phyloP scores from a whole-genome alignment of 1,140 invertebrate species.

The Phenacoccus solenopsis region DNA sequence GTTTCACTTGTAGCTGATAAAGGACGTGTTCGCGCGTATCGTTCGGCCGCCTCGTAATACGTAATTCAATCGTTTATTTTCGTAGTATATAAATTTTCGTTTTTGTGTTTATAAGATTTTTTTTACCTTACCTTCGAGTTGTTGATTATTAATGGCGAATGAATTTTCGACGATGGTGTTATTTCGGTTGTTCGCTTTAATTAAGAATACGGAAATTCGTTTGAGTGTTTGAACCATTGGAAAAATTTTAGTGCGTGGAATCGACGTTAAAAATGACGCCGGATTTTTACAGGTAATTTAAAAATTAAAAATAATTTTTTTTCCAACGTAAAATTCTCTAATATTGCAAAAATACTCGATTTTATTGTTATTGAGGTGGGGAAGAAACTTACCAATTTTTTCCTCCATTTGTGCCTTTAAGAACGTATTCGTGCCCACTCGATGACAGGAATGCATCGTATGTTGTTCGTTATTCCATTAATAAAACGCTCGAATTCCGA shows the following conservation, averaged over 20 bases:
- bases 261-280: background rate
- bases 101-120: no score
- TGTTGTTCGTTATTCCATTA: no score
- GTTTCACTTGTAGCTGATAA: background rate
- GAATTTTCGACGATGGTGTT: background rate
- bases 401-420: no score
- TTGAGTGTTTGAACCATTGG: background rate
- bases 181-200: background rate
- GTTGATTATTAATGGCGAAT: background rate
- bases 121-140: background rate
- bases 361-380: no score
- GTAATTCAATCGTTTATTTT: background rate
- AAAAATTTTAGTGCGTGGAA: background rate
- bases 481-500: no score
- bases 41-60: background rate
- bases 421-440: no score
- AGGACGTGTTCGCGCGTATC: background rate
- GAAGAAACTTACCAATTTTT: no score
- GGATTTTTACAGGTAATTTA: background rate
- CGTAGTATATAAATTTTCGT: no score
- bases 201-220: background rate
- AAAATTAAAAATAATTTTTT: no score
- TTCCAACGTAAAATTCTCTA: no score
- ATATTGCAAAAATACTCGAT: no score
- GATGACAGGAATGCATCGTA: no score